phyloP scores from a whole-genome alignment of 1,140 invertebrate species.

The Bombus impatiens region DNA sequence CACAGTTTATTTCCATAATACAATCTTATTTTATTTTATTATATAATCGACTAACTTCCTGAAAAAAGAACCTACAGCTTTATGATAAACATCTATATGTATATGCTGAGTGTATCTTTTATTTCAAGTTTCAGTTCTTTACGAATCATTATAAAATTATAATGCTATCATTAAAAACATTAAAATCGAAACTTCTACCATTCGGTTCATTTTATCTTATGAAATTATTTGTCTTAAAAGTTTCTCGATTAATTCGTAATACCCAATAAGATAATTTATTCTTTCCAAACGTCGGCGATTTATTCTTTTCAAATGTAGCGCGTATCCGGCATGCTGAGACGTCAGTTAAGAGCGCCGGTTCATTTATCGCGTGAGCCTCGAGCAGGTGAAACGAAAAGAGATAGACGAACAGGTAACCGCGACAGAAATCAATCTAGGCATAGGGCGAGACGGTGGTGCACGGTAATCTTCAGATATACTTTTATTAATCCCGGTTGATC shows the following conservation, averaged over 20 bases:
- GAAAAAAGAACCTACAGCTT: no score
- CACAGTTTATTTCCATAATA: neutral
- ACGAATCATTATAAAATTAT: no score
- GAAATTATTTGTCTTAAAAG: no score
- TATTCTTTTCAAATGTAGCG: neutral
- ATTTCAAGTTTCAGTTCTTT: no score
- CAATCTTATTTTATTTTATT: neutral
- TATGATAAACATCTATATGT: no score
- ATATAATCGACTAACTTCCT: neutral
- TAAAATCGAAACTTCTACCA: no score
- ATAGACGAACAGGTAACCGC: neutral
- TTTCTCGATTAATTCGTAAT: neutral
- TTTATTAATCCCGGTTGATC: slow-evolving; percentile 44
- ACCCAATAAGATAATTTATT: neutral
- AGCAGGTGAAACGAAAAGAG: neutral
- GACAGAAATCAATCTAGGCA: slow-evolving; percentile 35
- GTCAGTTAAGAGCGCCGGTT: neutral
- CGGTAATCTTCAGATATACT: slow-evolving; percentile 46
- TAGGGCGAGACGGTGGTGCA: neutral
- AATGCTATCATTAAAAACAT: no score
- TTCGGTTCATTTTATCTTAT: no score
- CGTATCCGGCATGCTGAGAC: neutral
- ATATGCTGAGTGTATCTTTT: no score
- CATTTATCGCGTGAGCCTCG: neutral
- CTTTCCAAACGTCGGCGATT: neutral